Base-by-base conservation (phyloP, 2,113 vertebrate species). In the Embiotoca jacksoni region DNA sequence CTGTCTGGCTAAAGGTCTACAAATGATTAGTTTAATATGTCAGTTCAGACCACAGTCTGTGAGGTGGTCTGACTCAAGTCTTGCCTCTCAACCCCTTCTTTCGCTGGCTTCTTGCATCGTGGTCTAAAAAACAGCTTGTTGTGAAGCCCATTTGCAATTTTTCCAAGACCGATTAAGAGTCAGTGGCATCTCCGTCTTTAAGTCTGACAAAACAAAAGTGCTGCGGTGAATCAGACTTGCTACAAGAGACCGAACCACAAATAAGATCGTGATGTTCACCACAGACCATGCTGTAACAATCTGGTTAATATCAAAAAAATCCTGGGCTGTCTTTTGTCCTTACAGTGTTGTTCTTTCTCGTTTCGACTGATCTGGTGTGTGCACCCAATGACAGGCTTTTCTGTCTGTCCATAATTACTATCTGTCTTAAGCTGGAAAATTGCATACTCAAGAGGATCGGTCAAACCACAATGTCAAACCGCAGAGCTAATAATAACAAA, bases 231-330 rank as follows among this genome's bases (percentile, higher is more conserved):
- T 82, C 82, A 86, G 78, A 82, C 64, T 37, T 47, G 75, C 79
- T 73, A 63, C 47, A 67, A 66, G 65, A 89, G 14, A 79, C 75
- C 13, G 31, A 72, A 83, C 74, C 85, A 57, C 90, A 87, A 86
- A 75, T 58, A 58, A 75, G 72, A 74, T 68, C 77, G 85, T 64
- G 58, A 89, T 73, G 81, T 83, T 82, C 53, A 84, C 86, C 86
- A 66, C 88, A 82, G 72, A 76, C 84, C 16, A 0, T 72, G 61
- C 67, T 44, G 16, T 31, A 72, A 59, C 52, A 82, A 73, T 85
- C 72, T 74, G 80, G 67, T 86, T 80, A 74, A 86, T 68, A 62
- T 76, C 62, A 52, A 31, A 41, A 47, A 67, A 65, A 49, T 16
- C 30, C 37, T 35, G 30, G 53, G 16, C 58, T 32, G 62, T 2